Conservation (phyloP, 1,140 invertebrate species). For the Bombus waltoni region DNA sequence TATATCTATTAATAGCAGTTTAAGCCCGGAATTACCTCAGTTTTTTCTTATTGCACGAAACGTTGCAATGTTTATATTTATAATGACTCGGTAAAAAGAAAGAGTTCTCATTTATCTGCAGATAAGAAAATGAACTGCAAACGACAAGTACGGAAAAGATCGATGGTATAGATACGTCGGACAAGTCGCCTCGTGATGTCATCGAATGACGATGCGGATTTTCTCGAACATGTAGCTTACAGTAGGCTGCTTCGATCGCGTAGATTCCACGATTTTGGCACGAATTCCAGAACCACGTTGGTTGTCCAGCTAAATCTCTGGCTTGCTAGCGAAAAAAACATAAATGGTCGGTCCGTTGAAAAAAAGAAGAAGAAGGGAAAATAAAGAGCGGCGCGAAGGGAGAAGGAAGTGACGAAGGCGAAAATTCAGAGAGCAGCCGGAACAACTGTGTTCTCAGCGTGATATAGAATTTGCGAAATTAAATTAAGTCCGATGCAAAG, state of each 20-base stretch:
- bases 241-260: constrained; percentile 29
- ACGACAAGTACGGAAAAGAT: constrained; percentile 7
- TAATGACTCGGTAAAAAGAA: no score
- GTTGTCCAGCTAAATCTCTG: constrained; percentile 4
- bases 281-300: constrained; percentile 46
- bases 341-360: constrained; percentile 21
- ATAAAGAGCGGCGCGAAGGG: neutral
- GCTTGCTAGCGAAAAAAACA: constrained; percentile 25
- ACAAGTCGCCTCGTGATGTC: constrained; percentile 25
- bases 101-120: neutral
- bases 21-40: no score
- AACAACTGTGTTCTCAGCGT: neutral
- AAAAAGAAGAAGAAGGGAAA: neutral
- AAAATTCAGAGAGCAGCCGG: neutral
- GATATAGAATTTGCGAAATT: constrained; percentile 27
- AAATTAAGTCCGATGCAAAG: constrained; percentile 19
- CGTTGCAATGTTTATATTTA: neutral
- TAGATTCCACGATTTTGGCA: constrained; percentile 56
- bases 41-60: no score
- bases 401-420: no score
- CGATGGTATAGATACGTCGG: constrained; percentile 6
- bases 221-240: constrained; percentile 17
- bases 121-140: neutral
- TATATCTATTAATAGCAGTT: no score
- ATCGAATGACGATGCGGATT: constrained; percentile 58